phyloP scores from a whole-genome alignment of 2,113 vertebrate species.

The Menura novaehollandiae region DNA sequence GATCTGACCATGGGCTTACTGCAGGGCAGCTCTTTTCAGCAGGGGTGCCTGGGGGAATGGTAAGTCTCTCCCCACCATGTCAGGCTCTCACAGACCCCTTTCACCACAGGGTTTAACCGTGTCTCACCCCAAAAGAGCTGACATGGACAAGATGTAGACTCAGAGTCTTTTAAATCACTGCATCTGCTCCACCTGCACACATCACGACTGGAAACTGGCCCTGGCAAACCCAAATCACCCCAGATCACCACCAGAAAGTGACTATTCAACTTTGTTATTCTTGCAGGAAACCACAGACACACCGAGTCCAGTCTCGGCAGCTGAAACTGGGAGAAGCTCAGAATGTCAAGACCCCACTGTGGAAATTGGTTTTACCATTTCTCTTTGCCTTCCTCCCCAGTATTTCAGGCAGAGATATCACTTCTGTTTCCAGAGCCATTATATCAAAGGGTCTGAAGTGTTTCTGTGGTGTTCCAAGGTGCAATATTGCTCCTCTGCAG shows the following conservation, averaged over 20 bases:
- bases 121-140: neutral
- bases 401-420: neutral
- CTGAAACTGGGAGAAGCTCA: neutral
- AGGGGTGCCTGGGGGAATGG: neutral
- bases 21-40: neutral
- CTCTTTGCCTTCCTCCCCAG: neutral
- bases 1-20: rapidly evolving
- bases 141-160: neutral
- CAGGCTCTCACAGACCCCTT: neutral
- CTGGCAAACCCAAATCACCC: neutral
- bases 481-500: neutral
- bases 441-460: neutral
- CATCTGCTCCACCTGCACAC: neutral
- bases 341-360: neutral
- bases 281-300: neutral
- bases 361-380: neutral
- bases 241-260: neutral
- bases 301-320: neutral
- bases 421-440: neutral
- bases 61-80: neutral
- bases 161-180: neutral
- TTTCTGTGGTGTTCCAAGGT: neutral
- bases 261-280: neutral
- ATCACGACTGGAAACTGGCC: neutral
- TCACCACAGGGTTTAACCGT: rapidly evolving